phyloP scores from a whole-genome alignment of 2,797 vertebrate genomes.

The Gallinago stenura region DNA sequence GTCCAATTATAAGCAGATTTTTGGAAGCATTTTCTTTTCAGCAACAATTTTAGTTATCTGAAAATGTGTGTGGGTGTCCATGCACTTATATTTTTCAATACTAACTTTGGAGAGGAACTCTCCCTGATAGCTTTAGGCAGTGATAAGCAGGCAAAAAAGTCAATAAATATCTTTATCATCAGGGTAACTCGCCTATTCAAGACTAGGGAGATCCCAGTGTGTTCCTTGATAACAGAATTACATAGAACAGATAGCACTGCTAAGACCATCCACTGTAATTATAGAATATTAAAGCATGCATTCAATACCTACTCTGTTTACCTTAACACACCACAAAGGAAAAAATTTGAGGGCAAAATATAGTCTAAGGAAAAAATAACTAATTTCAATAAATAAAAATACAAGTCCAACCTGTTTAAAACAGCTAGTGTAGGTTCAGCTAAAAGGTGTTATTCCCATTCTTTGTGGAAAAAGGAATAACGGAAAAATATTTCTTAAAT shows the following conservation, averaged over 20 bases:
- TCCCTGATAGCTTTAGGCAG: neutral
- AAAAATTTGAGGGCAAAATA: neutral
- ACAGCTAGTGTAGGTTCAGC: neutral
- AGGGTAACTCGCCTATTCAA: neutral
- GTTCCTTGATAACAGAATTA: neutral
- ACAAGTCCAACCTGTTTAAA: neutral
- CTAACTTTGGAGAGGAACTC: neutral
- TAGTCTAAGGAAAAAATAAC: neutral
- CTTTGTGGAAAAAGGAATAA: neutral
- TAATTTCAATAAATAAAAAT: neutral
- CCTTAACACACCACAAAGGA: neutral
- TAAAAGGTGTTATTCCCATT: neutral
- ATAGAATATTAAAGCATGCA: neutral
- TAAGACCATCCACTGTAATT: neutral
- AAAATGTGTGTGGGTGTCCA: neutral
- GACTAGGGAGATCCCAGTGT: neutral
- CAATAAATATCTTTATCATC: neutral
- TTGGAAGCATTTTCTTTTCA: constrained; percentile 22
- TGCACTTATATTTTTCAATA: neutral
- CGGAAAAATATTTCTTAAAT: neutral
- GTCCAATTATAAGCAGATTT: constrained; percentile 3
- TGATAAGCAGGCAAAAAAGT: neutral
- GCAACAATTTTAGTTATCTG: neutral
- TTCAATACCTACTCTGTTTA: neutral
- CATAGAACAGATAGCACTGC: neutral